Evolutionary conservation across 2,797 vertebrate genomes (phyloP).

Genomic region (Hippoglossus hippoglossus): DNA sequence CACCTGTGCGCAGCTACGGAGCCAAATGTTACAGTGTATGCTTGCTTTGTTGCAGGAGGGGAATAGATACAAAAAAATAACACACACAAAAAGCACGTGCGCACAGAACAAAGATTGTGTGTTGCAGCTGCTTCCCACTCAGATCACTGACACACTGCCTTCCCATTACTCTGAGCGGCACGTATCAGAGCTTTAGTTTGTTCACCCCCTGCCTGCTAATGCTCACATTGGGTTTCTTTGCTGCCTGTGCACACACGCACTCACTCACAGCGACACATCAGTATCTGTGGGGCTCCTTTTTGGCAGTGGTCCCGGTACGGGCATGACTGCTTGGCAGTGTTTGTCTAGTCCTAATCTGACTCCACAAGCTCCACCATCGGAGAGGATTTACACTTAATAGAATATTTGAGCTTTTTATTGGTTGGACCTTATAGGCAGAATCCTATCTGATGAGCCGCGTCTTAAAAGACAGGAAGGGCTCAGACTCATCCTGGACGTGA

Average conservation of each 20-base stretch:
- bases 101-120: slow-evolving; percentile 42
- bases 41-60: not conserved
- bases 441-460: slow-evolving; percentile 60
- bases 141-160: slow-evolving; percentile 49
- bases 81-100: slow-evolving; percentile 9
- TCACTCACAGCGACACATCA: slow-evolving; percentile 43
- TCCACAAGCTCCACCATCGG: slow-evolving; percentile 58
- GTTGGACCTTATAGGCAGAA: slow-evolving; percentile 53
- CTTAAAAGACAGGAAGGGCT: slow-evolving; percentile 45
- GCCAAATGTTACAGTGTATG: not conserved
- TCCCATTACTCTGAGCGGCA: slow-evolving; percentile 66
- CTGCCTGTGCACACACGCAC: slow-evolving; percentile 29
- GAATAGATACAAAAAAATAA: not conserved
- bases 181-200: slow-evolving; percentile 66
- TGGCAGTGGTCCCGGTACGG: slow-evolving; percentile 52
- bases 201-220: slow-evolving; percentile 64
- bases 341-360: slow-evolving; percentile 75
- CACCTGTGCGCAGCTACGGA: not conserved
- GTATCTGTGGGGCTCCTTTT: slow-evolving; percentile 58
- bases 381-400: slow-evolving; percentile 75
- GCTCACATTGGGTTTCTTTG: slow-evolving; percentile 57
- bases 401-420: slow-evolving; percentile 72
- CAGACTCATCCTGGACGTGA: slow-evolving; percentile 37
- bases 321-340: slow-evolving; percentile 60
- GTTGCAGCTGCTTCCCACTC: slow-evolving; percentile 55